Base-by-base conservation (phyloP, 2,797 vertebrate species). In the Crax fasciolata region DNA sequence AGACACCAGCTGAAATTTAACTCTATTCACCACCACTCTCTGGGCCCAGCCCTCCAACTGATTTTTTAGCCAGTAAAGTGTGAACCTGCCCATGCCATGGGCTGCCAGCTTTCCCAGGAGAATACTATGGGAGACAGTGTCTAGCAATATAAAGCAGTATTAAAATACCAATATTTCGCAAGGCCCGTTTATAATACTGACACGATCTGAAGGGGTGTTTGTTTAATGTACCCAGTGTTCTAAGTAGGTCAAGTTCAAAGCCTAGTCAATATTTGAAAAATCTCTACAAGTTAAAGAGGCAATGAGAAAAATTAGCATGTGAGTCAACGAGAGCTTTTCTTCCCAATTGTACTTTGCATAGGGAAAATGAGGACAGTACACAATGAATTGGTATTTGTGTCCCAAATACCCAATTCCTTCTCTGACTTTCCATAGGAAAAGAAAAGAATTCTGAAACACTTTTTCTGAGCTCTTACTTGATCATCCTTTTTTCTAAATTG, bases 191-290 rank as follows among this genome's bases (percentile, higher is more conserved):
- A 21, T 78, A 95, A 87, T 86, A 70, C 73, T 88, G 87, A 92
- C 76, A 61, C 7, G 51, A 84, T 88, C 84, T 79, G 84, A 88
- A 86, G 91, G 82, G 62, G 62, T 58, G 21, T 94, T 93, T 93
- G 93, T 89, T 87, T 94, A 94, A 95, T 63, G 52, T 81, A 93
- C 20, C 73, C 79, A 78, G 65, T 93, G 78, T 83, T 85, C 87
- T 91, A 97, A 95, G 87, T 92, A 96, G 92, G 94, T 93, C 84
- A 90, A 72, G 87, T 95, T 97, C 93, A 96, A 94, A 93, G 87
- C 82, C 94, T 93, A 94, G 95, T 94, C 94, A 95, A 93, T 97
- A 96, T 96, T 96, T 94, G 93, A 96, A 91, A 96, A 93, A 94
- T 91, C 81, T 65, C 49, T 89, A 68, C 75, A 89, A 90, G 89